Percentiles rank a stretch among this genome's conserved stretches.
Conservation (phyloP, 2,888 invertebrate species). For the Neoaliturus tenellus region DNA sequence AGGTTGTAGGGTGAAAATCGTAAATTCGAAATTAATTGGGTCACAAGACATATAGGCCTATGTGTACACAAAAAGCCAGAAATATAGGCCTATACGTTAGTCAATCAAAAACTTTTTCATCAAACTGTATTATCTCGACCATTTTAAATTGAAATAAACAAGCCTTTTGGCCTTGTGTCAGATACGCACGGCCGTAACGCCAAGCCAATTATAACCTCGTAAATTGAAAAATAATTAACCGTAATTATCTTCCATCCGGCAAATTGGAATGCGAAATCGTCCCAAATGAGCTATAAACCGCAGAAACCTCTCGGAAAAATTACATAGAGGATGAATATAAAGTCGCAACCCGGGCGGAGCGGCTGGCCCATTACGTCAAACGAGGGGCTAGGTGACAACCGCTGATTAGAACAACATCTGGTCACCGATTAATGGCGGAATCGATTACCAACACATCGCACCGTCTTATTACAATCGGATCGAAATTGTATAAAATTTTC, state of each 20-base stretch:
- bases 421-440: slow-evolving; percentile 22
- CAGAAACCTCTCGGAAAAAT: slow-evolving; percentile 15
- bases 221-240: slow-evolving; percentile 29
- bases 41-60: too few relatives aligned
- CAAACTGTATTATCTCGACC: too few relatives aligned
- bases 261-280: slow-evolving; percentile 13
- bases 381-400: slow-evolving; percentile 1
- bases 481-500: slow-evolving; percentile 41
- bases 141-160: too few relatives aligned
- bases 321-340: background rate
- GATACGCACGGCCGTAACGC: background rate
- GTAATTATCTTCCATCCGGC: background rate
- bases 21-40: too few relatives aligned
- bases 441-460: slow-evolving; percentile 36
- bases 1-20: too few relatives aligned
- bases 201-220: background rate
- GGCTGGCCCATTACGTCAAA: background rate
- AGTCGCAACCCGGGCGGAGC: background rate
- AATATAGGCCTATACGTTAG: too few relatives aligned
- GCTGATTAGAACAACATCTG: slow-evolving; percentile 20
- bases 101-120: too few relatives aligned
- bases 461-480: slow-evolving; percentile 42
- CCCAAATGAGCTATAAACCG: slow-evolving; percentile 3
- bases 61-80: too few relatives aligned
- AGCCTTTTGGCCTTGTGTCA: background rate